Conservation (phyloP, 2,888 invertebrate genomes). For the Lobophora halterata region DNA sequence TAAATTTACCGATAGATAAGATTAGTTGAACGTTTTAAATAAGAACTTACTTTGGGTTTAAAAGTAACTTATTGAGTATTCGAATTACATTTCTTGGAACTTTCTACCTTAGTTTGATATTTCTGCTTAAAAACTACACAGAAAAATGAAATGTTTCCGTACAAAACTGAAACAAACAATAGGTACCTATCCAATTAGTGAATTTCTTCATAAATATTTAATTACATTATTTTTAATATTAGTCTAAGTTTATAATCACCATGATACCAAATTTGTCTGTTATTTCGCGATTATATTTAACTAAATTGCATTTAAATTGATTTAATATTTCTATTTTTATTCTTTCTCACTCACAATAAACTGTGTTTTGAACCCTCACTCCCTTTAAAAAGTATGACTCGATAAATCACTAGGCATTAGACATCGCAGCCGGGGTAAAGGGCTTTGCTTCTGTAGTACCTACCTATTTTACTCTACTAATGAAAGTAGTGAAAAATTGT, state of each 20-base stretch:
- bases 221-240: too few relatives aligned
- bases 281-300: too few relatives aligned
- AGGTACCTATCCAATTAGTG: too few relatives aligned
- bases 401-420: slow-evolving; percentile 71
- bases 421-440: slow-evolving; percentile 48
- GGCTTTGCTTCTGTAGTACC: slow-evolving; percentile 33
- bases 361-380: slow-evolving; percentile 50
- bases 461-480: slow-evolving; percentile 24
- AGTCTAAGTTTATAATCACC: too few relatives aligned
- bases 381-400: slow-evolving; percentile 59
- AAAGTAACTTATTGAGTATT: slow-evolving; percentile 1
- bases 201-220: too few relatives aligned
- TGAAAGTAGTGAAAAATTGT: slow-evolving; percentile 15
- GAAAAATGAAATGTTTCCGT: too few relatives aligned
- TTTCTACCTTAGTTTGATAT: neutral
- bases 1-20: slow-evolving; percentile 38
- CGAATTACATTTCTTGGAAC: neutral
- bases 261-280: too few relatives aligned
- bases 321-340: slow-evolving; percentile 5
- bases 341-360: slow-evolving; percentile 31
- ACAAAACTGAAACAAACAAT: too few relatives aligned
- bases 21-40: slow-evolving; percentile 31
- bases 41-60: slow-evolving; percentile 2
- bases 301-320: too few relatives aligned
- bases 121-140: too few relatives aligned